Evolutionary conservation across 2,113 vertebrate species (phyloP).

Genomic region (Embiotoca jacksoni): DNA sequence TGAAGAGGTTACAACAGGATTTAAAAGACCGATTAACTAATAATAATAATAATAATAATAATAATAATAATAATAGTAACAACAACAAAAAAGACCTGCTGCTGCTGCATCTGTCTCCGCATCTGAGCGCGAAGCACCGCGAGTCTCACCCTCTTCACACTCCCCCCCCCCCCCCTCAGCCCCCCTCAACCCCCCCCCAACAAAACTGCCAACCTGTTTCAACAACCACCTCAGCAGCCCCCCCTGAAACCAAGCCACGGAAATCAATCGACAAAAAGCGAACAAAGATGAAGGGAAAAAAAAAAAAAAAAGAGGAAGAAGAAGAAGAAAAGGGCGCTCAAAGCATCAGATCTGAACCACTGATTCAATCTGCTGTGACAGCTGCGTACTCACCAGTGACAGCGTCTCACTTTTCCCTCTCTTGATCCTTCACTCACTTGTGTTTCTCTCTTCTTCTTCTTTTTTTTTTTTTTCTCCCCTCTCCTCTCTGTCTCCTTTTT

Average conservation of each 20-base stretch:
- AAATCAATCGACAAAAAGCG: slow-evolving; percentile 47
- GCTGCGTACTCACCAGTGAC: slow-evolving; percentile 82
- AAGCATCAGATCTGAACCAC: slow-evolving; percentile 52
- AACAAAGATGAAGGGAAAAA: slow-evolving; percentile 30
- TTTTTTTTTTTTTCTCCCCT: slow-evolving; percentile 5
- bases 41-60: neutral
- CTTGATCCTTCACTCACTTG: slow-evolving; percentile 61
- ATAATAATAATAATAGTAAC: no score
- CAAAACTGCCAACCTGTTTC: slow-evolving; percentile 73
- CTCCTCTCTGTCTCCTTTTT: slow-evolving; percentile 1
- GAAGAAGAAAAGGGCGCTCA: slow-evolving; percentile 25
- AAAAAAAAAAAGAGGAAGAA: no score
- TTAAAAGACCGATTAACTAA: slow-evolving; percentile 47
- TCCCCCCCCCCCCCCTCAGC: slow-evolving; percentile 21
- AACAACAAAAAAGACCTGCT: slow-evolving; percentile 38
- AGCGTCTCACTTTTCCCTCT: slow-evolving; percentile 71
- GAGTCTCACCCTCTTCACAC: slow-evolving; percentile 38
- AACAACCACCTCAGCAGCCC: slow-evolving; percentile 27
- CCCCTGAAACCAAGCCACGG: slow-evolving; percentile 33
- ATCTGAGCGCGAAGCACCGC: slow-evolving; percentile 10
- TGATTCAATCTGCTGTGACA: slow-evolving; percentile 65
- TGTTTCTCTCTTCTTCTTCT: slow-evolving; percentile 39
- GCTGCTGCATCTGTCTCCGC: slow-evolving; percentile 46
- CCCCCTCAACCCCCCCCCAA: neutral
- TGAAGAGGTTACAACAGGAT: slow-evolving; percentile 45